Conservation (phyloP, 1,140 invertebrate species). For the Caerostris extrusa region DNA sequence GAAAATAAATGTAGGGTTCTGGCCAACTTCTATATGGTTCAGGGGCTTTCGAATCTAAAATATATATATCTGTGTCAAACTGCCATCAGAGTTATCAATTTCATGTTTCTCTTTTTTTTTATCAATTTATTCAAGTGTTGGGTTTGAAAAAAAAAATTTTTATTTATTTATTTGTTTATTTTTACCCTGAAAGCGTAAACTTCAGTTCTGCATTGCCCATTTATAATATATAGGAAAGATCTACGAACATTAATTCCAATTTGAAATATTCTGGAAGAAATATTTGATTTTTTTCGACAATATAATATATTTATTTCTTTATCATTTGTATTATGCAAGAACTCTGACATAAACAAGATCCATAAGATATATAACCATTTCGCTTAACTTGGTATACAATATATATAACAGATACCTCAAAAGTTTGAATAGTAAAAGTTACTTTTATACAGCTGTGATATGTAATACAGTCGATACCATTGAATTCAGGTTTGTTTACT, state of each 20-base stretch:
- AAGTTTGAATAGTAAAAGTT: no score
- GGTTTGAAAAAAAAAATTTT: background rate
- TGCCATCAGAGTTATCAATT: constrained; percentile 57
- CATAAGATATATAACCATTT: background rate
- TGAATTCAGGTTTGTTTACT: no score
- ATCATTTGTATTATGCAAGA: background rate
- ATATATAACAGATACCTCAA: background rate
- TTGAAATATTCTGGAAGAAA: background rate
- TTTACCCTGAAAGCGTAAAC: background rate
- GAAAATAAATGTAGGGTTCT: constrained; percentile 57
- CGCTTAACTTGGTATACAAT: background rate
- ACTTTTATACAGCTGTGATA: no score
- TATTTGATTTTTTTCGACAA: background rate
- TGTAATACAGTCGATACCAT: no score
- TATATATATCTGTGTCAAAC: constrained; percentile 63
- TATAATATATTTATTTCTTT: background rate
- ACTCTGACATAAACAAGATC: background rate
- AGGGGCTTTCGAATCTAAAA: constrained; percentile 56
- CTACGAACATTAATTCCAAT: constrained; percentile 30
- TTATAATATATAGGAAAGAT: background rate
- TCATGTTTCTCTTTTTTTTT: background rate
- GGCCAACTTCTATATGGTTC: constrained; percentile 34
- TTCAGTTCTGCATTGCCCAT: background rate
- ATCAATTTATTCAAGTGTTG: constrained; percentile 37
- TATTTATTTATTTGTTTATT: background rate